These are phyloP conservation scores for Enteromius anoplus DNA, from an alignment of 2,797 vertebrate species.

Conservation along the genomic window DNA sequence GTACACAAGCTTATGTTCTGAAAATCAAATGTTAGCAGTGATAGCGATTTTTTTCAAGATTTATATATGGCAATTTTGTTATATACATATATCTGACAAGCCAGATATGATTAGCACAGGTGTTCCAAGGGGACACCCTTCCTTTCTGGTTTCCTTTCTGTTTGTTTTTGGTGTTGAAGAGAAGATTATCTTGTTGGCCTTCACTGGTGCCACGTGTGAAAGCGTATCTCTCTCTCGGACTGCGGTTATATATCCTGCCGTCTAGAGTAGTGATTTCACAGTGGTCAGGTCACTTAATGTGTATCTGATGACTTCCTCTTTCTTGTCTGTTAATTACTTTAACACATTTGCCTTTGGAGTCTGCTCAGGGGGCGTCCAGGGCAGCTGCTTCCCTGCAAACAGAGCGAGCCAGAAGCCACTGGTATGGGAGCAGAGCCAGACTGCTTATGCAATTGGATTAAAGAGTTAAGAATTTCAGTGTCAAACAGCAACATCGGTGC, in stretches of 20 bases:
- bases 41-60: neutral
- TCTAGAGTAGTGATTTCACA: conserved; percentile 76
- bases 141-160: neutral
- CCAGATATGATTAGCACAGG: conserved; percentile 36
- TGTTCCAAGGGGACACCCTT: conserved; percentile 23
- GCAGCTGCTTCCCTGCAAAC: conserved; percentile 38
- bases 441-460: conserved; percentile 21
- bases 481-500: neutral
- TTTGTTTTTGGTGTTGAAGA: conserved; percentile 49
- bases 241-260: conserved; percentile 70
- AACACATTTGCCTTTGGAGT: conserved; percentile 73
- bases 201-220: conserved; percentile 52
- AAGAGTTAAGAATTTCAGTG: conserved; percentile 5
- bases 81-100: neutral
- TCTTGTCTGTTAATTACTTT: conserved; percentile 78
- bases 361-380: conserved; percentile 52
- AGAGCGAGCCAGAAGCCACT: conserved; percentile 15
- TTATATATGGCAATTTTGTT: neutral
- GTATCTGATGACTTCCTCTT: conserved; percentile 82
- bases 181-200: conserved; percentile 47
- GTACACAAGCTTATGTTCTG: conserved; percentile 24
- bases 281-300: conserved; percentile 78
- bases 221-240: conserved; percentile 73
- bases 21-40: neutral
- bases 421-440: conserved; percentile 32